Base-by-base conservation (phyloP, 2,888 invertebrate species). In the Graphium colonna region DNA sequence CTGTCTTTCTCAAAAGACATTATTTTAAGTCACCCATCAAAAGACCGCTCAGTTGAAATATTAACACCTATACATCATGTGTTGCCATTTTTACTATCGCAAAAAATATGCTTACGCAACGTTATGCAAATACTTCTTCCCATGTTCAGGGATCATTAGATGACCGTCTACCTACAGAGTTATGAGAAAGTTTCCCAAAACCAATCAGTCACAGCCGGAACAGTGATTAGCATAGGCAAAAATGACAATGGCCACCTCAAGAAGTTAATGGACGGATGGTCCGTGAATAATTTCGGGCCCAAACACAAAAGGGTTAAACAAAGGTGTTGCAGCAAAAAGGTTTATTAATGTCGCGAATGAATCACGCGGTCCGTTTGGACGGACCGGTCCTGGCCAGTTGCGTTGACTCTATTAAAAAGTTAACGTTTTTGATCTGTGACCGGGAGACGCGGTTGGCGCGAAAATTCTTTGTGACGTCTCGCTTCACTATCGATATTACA, bases 201-300 rank as follows among this genome's bases (percentile, higher is more conserved):
- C 75, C 68, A 81, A 87, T 87, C 86, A 83, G 88, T 88, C 87
- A 87, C 82, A 79, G 76, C 76, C 70, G 72, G 70, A 57, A 38
- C 65, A 63, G 59, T 58, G 69, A 86, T 86, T 85, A 78, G 74
- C 84, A 83, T 83, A 83, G 70, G 79, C 80, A 75, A 80, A 84
- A 79, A 79, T 82, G 69, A 88, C 88, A 87, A 87, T 77, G 71
- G 73, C 61, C 56, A 64, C 64, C 75, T 74, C 71, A 77, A 81
- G 79, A 75, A 82, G 75, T 82, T 86, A 85, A 86, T 85, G 81
- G 75, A 74, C 73, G 68, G 75, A 74, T 73, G 67, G 67, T 66
- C 75, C 77, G 70, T 78, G 81, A 71, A 83, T 82, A 86, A 84
- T 82, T 81, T 75, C 65, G 66, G 65, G 60, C 63, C 58, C 56